Conservation (phyloP, 2,797 vertebrate genomes). For the Acomys russatus region DNA sequence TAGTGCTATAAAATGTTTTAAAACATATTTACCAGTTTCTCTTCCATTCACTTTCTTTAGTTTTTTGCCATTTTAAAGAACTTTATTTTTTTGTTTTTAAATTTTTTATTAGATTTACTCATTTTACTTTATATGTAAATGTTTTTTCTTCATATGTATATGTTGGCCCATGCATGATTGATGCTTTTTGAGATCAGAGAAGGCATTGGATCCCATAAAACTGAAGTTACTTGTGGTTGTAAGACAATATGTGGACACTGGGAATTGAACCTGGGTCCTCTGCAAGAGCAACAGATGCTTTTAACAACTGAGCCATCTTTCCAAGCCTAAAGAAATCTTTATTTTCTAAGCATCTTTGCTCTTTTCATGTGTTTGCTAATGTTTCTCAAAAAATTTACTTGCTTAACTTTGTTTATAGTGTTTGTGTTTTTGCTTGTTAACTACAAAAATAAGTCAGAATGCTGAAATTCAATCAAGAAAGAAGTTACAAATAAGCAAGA, state of each 20-base stretch:
- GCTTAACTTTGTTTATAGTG: constrained; percentile 55
- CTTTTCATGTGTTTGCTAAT: constrained; percentile 55
- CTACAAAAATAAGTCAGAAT: background rate
- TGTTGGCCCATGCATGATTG: background rate
- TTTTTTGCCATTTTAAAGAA: constrained; percentile 54
- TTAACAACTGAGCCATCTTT: background rate
- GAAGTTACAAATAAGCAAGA: constrained; percentile 35
- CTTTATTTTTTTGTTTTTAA: background rate
- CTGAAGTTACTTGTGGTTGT: background rate
- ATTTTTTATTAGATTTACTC: background rate
- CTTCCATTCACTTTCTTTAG: constrained; percentile 41
- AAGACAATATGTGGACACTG: background rate
- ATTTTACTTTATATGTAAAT: background rate
- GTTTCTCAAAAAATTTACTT: constrained; percentile 24
- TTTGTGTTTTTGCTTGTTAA: constrained; percentile 43
- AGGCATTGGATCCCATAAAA: background rate
- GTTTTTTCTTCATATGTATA: background rate
- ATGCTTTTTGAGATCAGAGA: background rate
- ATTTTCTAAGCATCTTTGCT: constrained; percentile 55
- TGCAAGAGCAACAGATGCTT: background rate
- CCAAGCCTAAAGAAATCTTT: background rate
- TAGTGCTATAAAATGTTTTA: constrained; percentile 28
- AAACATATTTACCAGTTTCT: constrained; percentile 46
- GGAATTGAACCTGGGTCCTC: background rate
- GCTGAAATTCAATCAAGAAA: constrained; percentile 57